Evolutionary conservation across 2,888 invertebrate genomes (phyloP), one percentile per base, ranked within the genome.

Genomic region (Ophion ventricosus): DNA sequence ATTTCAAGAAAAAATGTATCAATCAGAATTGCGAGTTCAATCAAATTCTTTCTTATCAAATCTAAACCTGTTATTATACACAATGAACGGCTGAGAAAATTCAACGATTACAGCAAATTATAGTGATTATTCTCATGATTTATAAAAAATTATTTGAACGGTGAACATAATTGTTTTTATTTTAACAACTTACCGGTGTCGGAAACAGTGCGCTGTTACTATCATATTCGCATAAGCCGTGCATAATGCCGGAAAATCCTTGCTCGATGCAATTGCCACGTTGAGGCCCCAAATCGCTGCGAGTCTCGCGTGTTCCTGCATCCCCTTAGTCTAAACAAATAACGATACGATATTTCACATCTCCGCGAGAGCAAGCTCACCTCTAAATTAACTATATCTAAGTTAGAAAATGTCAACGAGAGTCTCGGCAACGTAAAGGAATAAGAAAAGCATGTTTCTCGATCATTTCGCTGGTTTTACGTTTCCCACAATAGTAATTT

Each of bases 261-360:
- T 93, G 84, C 94, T 94, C 0, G 94, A 94, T 66, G 93, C 90
- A 17, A 95, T 87, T 0, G 95, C 95, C 82, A 94, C 94, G 74
- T 94, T 94, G 63, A 96, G 90, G 26, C 95, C 93, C 95, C 95
- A 95, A 79, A 95, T 93, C 0, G 95, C 95, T 2, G 95, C 95
- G 74, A 96, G 89, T 69, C 93, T 93, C 0, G 95, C 95, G 70
- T 94, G 94, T 14, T 92, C 88, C 88, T 92, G 92, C 90, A 93
- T 91, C 4, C 90, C 87, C 85, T 91, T 92, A 0, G 81, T 79
- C 92, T 92, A 29, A 14, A 82, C 17, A 80, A 35, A 73, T 25
- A 35, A 49, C 17, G 43, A 26, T 69, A 54, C 54, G 17, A 57
- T 80, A 49, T 66, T 23, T 26, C 43, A 56, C 5, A 29, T 67